A percentile compares a stretch with the other conserved stretches of the same genome.
Evolutionary conservation across 2,797 vertebrate genomes (phyloP).

Genomic region (Gorsachius magnificus): DNA sequence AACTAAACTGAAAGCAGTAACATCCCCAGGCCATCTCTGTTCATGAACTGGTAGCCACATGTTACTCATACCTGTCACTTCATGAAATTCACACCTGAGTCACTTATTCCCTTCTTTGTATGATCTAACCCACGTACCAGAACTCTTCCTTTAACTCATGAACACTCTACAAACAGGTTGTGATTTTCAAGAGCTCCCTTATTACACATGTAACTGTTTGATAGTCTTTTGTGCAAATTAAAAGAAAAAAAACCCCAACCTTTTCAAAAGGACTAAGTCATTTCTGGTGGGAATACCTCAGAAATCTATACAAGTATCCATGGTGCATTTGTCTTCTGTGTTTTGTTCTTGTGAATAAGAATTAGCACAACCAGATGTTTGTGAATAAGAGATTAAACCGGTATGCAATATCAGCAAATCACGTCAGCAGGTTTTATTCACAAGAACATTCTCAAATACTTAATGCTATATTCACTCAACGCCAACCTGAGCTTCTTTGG

Average conservation of each 20-base stretch:
- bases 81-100: neutral
- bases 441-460: neutral
- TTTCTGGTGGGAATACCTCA: neutral
- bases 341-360: slow-evolving; percentile 22
- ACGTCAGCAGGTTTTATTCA: slow-evolving; percentile 32
- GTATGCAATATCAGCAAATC: neutral
- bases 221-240: neutral
- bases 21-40: neutral
- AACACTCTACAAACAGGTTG: neutral
- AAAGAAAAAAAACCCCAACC: neutral
- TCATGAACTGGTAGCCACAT: neutral
- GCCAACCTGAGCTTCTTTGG: neutral
- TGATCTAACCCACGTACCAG: neutral
- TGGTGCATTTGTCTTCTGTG: neutral
- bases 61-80: neutral
- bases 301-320: neutral
- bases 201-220: neutral
- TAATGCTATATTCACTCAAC: neutral
- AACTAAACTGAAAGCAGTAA: neutral
- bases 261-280: neutral
- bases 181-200: neutral
- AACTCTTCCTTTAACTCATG: neutral
- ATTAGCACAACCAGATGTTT: slow-evolving; percentile 13
- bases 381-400: neutral
- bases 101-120: neutral